A percentile compares a stretch with the other conserved stretches of the same genome.
Evolutionary conservation across 2,797 vertebrate genomes (phyloP).

Genomic region (Micropoecilia bifurca): DNA sequence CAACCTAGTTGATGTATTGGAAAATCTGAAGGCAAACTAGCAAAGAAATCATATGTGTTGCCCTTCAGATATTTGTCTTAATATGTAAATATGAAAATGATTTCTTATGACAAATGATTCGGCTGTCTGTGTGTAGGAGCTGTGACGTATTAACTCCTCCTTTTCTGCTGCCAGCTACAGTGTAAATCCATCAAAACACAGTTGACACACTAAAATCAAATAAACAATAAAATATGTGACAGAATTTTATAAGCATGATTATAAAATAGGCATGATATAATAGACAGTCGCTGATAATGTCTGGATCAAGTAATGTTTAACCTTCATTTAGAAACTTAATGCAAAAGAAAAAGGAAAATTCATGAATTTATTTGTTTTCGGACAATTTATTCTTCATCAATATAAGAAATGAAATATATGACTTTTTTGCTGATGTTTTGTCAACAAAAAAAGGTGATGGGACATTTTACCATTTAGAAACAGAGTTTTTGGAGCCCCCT

Average conservation of each 20-base stretch:
- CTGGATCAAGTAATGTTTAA: not conserved
- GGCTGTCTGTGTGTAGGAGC: not conserved
- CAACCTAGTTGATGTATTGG: not conserved
- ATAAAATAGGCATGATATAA: not conserved
- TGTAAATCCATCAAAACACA: not conserved
- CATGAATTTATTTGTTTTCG: not conserved
- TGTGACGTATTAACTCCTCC: not conserved
- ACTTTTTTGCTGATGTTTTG: not conserved
- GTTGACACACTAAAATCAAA: not conserved
- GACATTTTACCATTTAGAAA: not conserved
- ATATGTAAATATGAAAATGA: not conserved
- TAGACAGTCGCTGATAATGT: not conserved
- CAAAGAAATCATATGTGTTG: not conserved
- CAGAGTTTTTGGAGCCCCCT: slow-evolving; percentile 20
- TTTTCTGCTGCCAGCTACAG: not conserved
- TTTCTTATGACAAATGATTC: not conserved
- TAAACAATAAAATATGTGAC: not conserved
- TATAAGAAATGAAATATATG: not conserved
- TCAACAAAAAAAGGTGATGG: not conserved
- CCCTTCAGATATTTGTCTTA: not conserved
- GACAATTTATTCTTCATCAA: not conserved
- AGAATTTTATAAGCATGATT: not conserved
- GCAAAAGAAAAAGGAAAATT: not conserved
- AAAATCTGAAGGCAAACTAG: not conserved
- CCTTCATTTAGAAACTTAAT: not conserved